Evolutionary conservation across 1,140 invertebrate species (phyloP).

Genomic region (Plectrocnemia conspersa): DNA sequence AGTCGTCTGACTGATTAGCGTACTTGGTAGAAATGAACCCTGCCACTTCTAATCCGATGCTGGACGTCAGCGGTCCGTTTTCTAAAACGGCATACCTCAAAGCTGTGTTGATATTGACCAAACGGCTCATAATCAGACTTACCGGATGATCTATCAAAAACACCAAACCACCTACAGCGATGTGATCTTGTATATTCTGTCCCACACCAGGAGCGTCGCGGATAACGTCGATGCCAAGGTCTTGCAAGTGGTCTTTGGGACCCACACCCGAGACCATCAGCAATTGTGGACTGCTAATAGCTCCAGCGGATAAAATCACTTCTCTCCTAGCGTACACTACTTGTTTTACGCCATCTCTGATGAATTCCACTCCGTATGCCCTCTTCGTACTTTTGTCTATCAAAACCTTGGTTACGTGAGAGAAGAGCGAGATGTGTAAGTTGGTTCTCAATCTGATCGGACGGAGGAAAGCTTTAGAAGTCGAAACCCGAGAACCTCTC

Average conservation of each 20-base stretch:
- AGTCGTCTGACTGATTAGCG: slow-evolving; percentile 75
- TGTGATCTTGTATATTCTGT: slow-evolving; percentile 79
- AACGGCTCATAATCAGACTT: slow-evolving; percentile 67
- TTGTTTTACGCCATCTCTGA: slow-evolving; percentile 60
- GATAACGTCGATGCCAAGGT: slow-evolving; percentile 62
- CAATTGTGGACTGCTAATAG: slow-evolving; percentile 72
- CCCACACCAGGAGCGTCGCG: slow-evolving; percentile 72
- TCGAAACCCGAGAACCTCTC: slow-evolving; percentile 68
- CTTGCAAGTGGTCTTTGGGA: slow-evolving; percentile 62
- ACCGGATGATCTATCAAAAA: slow-evolving; percentile 78
- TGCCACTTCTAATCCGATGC: slow-evolving; percentile 76
- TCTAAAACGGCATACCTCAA: slow-evolving; percentile 71
- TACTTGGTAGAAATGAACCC: slow-evolving; percentile 85
- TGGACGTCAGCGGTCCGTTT: slow-evolving; percentile 76
- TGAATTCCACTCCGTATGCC: slow-evolving; percentile 74
- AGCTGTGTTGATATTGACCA: slow-evolving; percentile 73
- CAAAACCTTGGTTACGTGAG: slow-evolving; percentile 70
- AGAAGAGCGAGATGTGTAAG: slow-evolving; percentile 68
- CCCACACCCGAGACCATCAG: slow-evolving; percentile 84
- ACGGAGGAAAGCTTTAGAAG: slow-evolving; percentile 75
- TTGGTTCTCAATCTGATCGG: slow-evolving; percentile 68
- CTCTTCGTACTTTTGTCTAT: slow-evolving; percentile 65
- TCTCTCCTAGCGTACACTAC: slow-evolving; percentile 67
- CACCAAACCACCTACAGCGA: slow-evolving; percentile 70
- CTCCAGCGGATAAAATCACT: slow-evolving; percentile 74